A percentile compares a stretch with the other conserved stretches of the same genome.
Evolutionary conservation across 2,888 invertebrate genomes (phyloP).

Genomic region (Phrixothrix hirtus): DNA sequence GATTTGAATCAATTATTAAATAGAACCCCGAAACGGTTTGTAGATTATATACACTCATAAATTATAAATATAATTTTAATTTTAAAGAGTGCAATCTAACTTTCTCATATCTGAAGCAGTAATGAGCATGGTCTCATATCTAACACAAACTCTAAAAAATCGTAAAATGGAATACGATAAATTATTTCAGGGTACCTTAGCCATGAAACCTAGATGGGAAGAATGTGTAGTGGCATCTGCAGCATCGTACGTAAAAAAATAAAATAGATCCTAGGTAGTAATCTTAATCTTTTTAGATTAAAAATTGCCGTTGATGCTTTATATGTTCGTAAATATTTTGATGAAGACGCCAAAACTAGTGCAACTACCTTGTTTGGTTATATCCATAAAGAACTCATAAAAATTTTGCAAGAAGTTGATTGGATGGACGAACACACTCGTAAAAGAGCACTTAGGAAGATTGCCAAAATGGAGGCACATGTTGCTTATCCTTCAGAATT

Average conservation of each 20-base stretch:
- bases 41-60: too few species aligned
- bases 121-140: conserved; percentile 43
- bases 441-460: conserved; percentile 1
- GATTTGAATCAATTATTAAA: conserved; percentile 67
- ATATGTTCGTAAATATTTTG: conserved; percentile 80
- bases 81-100: conserved; percentile 56
- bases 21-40: conserved; percentile 61
- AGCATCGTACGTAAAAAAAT: conserved; percentile 1
- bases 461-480: conserved; percentile 5
- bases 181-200: conserved; percentile 11
- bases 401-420: conserved; percentile 75
- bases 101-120: conserved; percentile 60
- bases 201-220: conserved; percentile 17
- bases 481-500: conserved; percentile 8
- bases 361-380: conserved; percentile 86
- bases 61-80: background rate
- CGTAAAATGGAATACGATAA: conserved; percentile 14
- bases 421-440: conserved; percentile 82
- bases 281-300: conserved; percentile 56
- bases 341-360: conserved; percentile 78
- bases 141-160: conserved; percentile 17
- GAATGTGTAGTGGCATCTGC: conserved; percentile 12
- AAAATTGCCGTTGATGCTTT: conserved; percentile 73
- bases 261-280: background rate
- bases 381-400: conserved; percentile 79